Evolutionary conservation across 2,113 vertebrate genomes (phyloP).

Genomic region (Microtus oregoni): DNA sequence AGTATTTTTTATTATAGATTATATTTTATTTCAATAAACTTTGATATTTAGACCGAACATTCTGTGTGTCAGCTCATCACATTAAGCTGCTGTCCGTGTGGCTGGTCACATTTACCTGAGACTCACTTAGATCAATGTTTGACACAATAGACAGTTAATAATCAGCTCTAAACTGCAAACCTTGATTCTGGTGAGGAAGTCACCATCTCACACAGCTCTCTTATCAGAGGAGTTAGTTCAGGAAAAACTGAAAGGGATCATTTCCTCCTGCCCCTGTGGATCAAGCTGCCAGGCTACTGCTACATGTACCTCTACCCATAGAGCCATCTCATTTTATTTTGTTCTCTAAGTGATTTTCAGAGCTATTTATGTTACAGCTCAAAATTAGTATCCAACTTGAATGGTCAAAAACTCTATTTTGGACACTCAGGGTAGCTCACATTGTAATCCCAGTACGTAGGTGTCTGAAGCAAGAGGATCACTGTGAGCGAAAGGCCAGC

Average conservation of each 20-base stretch:
- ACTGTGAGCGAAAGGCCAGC: background rate
- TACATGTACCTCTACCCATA: background rate
- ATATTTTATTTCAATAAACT: constrained; percentile 85
- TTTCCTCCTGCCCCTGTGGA: background rate
- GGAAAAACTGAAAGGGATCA: background rate
- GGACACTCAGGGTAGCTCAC: background rate
- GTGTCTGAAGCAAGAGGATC: background rate
- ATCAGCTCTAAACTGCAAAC: background rate
- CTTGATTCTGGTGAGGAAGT: background rate
- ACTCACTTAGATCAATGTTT: background rate
- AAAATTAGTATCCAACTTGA: too few relatives aligned
- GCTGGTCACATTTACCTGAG: constrained; percentile 3
- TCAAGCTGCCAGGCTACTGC: too few relatives aligned
- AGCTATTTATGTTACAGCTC: background rate
- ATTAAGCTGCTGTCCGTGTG: background rate
- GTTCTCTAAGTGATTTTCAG: background rate
- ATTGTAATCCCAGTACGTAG: too few relatives aligned
- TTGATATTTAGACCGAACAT: constrained; percentile 80
- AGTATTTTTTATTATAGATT: constrained; percentile 85
- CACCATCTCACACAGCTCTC: background rate
- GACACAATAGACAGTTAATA: background rate
- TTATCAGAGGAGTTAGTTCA: background rate
- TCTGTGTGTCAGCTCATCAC: constrained; percentile 50
- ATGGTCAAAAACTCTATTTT: too few relatives aligned
- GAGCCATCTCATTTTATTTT: background rate